Percentiles rank a stretch among this genome's conserved stretches.
Conservation (phyloP, 2,888 invertebrate genomes). For the Taphrorychus bicolor region DNA sequence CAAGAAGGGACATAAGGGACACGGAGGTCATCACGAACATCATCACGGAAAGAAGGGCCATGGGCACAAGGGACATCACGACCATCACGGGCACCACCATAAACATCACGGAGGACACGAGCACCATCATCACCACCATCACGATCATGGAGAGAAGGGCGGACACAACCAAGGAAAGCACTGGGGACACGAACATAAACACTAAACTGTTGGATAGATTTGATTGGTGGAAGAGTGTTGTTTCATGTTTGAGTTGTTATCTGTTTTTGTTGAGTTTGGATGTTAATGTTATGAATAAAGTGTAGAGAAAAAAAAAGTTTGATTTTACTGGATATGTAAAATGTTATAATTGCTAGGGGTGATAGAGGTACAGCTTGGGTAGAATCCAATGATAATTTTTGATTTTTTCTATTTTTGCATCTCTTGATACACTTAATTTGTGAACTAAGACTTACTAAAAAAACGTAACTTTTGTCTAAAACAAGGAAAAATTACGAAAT, state of each 20-base stretch:
- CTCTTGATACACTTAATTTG: no score
- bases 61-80: slow-evolving; percentile 81
- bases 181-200: slow-evolving; percentile 64
- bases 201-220: slow-evolving; percentile 20
- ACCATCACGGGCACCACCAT: slow-evolving; percentile 81
- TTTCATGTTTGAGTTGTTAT: background rate
- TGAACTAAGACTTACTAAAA: no score
- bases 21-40: slow-evolving; percentile 78
- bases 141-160: slow-evolving; percentile 79
- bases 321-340: slow-evolving; percentile 18
- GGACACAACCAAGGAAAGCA: slow-evolving; percentile 78
- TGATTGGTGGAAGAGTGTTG: slow-evolving; percentile 20
- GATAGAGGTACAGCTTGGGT: no score
- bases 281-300: background rate
- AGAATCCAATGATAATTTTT: no score
- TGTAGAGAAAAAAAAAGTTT: background rate
- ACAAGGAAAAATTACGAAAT: background rate
- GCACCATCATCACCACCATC: slow-evolving; percentile 75
- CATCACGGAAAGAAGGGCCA: slow-evolving; percentile 83
- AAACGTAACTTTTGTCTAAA: slow-evolving; percentile 1
- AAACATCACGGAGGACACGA: slow-evolving; percentile 81
- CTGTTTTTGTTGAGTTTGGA: slow-evolving; percentile 10
- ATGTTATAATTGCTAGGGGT: no score
- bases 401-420: no score
- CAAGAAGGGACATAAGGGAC: slow-evolving; percentile 81